These are phyloP conservation scores for Pherbina coryleti DNA, from an alignment of 2,888 invertebrate genomes.

Conservation along the genomic window DNA sequence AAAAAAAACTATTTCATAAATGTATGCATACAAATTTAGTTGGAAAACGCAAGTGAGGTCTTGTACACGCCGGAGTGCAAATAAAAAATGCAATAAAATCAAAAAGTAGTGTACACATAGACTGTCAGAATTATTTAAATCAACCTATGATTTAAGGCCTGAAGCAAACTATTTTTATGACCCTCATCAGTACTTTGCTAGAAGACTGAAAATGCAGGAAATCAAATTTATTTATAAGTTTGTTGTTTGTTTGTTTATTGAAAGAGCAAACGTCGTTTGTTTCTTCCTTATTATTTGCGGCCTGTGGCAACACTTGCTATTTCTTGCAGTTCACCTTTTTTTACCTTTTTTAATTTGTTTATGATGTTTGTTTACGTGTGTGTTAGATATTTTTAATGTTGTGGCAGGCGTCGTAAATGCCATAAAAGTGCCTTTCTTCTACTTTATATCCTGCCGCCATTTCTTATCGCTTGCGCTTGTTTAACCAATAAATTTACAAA, in stretches of 20 bases:
- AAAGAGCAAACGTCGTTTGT: background rate
- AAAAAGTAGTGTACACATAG: slow-evolving; percentile 5
- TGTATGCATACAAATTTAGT: background rate
- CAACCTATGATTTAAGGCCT: background rate
- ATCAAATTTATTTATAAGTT: background rate
- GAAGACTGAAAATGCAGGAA: background rate
- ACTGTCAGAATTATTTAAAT: background rate
- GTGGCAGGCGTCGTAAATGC: slow-evolving; percentile 14
- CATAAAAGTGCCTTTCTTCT: slow-evolving; percentile 6
- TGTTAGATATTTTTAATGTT: background rate
- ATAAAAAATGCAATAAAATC: slow-evolving; percentile 23
- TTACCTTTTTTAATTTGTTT: background rate
- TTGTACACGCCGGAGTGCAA: background rate
- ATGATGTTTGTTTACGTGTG: background rate
- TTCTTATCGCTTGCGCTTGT: background rate
- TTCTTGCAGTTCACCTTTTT: background rate
- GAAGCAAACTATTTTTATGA: background rate
- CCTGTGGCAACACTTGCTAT: background rate
- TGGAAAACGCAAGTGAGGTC: slow-evolving; percentile 15
- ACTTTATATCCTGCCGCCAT: background rate
- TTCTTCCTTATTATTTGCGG: background rate
- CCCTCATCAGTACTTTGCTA: too few relatives aligned
- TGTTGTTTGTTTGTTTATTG: background rate
- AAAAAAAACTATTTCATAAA: background rate
- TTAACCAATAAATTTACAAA: slow-evolving; percentile 25